Base-by-base conservation (phyloP, 2,888 invertebrate species). In the Dicycla oo region DNA sequence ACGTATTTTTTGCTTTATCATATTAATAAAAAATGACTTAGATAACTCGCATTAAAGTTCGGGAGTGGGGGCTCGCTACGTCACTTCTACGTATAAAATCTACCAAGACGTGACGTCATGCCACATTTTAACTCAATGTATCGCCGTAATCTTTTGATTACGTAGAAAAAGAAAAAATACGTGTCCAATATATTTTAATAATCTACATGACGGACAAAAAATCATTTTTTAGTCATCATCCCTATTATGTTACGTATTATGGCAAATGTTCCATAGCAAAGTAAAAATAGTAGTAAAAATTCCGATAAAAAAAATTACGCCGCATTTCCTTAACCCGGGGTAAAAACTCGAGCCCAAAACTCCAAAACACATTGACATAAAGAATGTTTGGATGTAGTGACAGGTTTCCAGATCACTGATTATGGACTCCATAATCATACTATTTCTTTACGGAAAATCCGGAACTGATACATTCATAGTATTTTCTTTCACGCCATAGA, bases 341-440 rank as follows among this genome's bases (percentile, higher is more conserved):
- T 45, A 49, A 66, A 71, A 72, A 8, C 43, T 49, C 53, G 34
- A 40, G 18, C 11, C 57, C 62, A 65, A 73, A 38, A n/a, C 40
- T 64, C 43, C 54, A 67, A 63, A 67, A 68, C 26, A 61, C 51
- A 62, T 51, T 53, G 60, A 61, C 56, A 65, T 69, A 77, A 69
- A 78, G 47, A 77, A 73, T 67, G 60, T 69, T 38, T 4, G 30
- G 38, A 64, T 77, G 38, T 73, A 69, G 47, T 73, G 77, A 67
- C 77, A 77, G 56, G 53, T 77, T 80, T 78, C 61, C 78, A 78
- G 61, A 47, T 65, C 78, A 78, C 54, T 78, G 73, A 74, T 61
- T 78, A 57, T 74, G 73, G 45, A 74, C 61, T 69, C 63, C 73
- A 65, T 78, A 69, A 74, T 61, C 54, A 51, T 23, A 69, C 30